A percentile compares a stretch with the other conserved stretches of the same genome.
These are phyloP conservation scores for Camponotus floridanus DNA, from an alignment of 1,140 invertebrate species.

Conservation along the genomic window DNA sequence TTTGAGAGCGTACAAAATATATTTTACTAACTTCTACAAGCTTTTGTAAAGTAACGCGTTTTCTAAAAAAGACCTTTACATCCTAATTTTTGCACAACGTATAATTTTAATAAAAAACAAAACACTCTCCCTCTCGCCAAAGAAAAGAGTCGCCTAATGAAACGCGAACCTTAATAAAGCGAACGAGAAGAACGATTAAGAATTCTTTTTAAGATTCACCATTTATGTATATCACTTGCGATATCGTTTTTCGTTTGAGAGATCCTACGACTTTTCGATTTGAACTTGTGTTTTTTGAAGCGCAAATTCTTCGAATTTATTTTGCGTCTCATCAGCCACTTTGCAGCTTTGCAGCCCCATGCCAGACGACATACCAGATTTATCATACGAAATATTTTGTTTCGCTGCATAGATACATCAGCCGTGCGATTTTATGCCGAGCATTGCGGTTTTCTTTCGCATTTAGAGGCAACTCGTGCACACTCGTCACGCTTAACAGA, in stretches of 20 bases:
- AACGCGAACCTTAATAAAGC: neutral
- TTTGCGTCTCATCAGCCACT: constrained; percentile 38
- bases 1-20: constrained; percentile 20
- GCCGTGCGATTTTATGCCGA: neutral
- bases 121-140: constrained; percentile 7
- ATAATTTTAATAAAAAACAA: neutral
- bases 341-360: constrained; percentile 43
- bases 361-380: constrained; percentile 3
- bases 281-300: constrained; percentile 4
- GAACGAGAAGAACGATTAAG: neutral
- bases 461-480: constrained; percentile 67
- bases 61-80: constrained; percentile 7
- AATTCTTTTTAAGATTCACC: neutral
- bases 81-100: neutral
- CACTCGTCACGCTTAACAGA: constrained; percentile 50
- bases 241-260: neutral
- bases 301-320: constrained; percentile 21
- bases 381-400: constrained; percentile 11
- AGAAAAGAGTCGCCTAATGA: neutral
- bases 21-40: constrained; percentile 1
- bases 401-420: constrained; percentile 56
- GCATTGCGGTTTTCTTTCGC: constrained; percentile 66
- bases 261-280: neutral
- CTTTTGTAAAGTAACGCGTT: constrained; percentile 10
- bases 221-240: constrained; percentile 7